Conservation (phyloP, 2,888 invertebrate species). For the Aphidoletes aphidimyza region DNA sequence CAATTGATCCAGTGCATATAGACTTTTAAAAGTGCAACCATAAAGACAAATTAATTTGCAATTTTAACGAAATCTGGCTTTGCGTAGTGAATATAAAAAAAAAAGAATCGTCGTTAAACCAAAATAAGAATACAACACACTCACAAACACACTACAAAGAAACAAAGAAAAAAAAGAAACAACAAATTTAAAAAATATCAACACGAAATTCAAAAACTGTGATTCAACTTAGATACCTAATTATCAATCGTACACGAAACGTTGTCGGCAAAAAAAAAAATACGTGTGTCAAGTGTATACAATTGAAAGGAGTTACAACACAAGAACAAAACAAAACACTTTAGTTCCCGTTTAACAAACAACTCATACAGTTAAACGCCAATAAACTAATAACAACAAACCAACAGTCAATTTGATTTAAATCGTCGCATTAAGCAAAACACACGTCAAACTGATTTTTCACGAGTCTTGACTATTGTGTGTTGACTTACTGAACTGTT, state of each 20-base stretch:
- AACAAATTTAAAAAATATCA: conserved; percentile 8
- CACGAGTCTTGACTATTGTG: neutral
- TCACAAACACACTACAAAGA: neutral
- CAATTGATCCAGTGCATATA: too few relatives aligned
- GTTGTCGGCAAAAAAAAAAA: neutral
- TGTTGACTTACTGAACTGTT: neutral
- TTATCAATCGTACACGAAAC: neutral
- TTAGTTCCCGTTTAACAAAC: neutral
- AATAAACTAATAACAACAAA: neutral
- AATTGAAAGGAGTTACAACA: too few relatives aligned
- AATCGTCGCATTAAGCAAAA: neutral
- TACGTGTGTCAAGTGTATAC: neutral
- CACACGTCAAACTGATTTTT: conserved; percentile 6
- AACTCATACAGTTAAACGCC: neutral
- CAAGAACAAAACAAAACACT: neutral
- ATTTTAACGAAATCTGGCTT: conserved; percentile 22
- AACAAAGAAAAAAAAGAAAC: too few relatives aligned
- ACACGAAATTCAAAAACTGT: conserved; percentile 43
- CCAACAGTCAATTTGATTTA: neutral
- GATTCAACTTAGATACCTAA: conserved; percentile 48
- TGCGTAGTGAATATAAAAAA: neutral
- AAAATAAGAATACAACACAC: too few relatives aligned
- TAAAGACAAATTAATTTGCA: neutral
- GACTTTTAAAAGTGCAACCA: neutral
- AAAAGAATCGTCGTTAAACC: neutral